Conservation (phyloP, 2,797 vertebrate species). For the Hephaestus fuliginosus region DNA sequence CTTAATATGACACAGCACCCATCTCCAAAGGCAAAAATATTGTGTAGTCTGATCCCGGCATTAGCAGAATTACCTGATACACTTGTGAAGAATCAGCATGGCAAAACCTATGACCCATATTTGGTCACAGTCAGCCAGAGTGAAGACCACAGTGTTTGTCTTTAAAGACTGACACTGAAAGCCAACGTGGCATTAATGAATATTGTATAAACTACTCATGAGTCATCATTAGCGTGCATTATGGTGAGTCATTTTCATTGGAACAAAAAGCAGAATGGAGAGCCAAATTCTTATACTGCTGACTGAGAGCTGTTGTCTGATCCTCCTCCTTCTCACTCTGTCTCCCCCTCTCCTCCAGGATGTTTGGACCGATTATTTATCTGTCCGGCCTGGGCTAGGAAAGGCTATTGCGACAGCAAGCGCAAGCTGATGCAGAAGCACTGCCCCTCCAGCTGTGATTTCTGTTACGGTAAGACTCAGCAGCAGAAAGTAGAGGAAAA, state of each 20-base stretch:
- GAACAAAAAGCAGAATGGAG: conserved; percentile 33
- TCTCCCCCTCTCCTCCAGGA: conserved; percentile 83
- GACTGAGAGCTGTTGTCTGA: conserved; percentile 60
- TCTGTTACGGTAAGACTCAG: conserved; percentile 92
- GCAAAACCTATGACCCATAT: conserved; percentile 17
- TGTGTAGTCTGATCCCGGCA: conserved; percentile 23
- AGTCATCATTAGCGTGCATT: conserved; percentile 70
- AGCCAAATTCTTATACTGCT: conserved; percentile 65
- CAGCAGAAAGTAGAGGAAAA: conserved; percentile 32
- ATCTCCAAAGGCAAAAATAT: conserved; percentile 1
- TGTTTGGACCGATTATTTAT: conserved; percentile 94
- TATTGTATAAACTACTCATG: conserved; percentile 64
- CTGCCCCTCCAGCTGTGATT: conserved; percentile 96
- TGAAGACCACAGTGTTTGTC: conserved; percentile 41
- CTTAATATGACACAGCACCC: conserved; percentile 8
- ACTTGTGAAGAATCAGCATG: conserved; percentile 14
- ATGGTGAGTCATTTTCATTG: conserved; percentile 70
- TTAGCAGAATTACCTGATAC: conserved; percentile 7
- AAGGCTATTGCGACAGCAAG: conserved; percentile 92
- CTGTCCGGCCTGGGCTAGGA: conserved; percentile 92
- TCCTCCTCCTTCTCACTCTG: conserved; percentile 34
- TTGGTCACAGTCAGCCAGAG: conserved; percentile 24
- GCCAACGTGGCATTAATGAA: conserved; percentile 72
- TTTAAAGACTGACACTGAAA: conserved; percentile 45
- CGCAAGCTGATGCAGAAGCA: conserved; percentile 94